Conservation (phyloP, 2,113 vertebrate species). For the Deroptyus accipitrinus region DNA sequence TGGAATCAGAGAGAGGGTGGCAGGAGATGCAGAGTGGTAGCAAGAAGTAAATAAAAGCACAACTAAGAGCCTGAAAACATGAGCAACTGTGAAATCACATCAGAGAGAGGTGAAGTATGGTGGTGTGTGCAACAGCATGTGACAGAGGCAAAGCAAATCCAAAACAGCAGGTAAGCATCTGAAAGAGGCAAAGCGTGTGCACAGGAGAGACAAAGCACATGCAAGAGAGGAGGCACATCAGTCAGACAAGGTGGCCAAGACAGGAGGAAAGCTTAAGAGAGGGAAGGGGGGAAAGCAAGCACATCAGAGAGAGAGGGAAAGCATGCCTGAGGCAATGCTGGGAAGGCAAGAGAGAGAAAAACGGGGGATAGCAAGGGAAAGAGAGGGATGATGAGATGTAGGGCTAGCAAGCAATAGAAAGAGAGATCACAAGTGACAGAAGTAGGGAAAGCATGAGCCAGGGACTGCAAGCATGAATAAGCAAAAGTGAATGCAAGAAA, state of each 20-base stretch:
- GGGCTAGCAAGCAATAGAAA: not conserved
- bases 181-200: not conserved
- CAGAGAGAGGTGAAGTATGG: not conserved
- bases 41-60: not conserved
- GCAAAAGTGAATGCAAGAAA: not conserved
- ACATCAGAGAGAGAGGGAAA: not conserved
- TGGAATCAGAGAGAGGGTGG: not conserved
- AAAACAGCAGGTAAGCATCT: not conserved
- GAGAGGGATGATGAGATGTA: not conserved
- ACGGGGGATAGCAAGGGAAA: not conserved
- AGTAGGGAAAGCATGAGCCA: not conserved
- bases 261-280: not conserved
- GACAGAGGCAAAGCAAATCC: not conserved
- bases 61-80: not conserved
- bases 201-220: not conserved
- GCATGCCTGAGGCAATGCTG: not conserved
- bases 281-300: not conserved
- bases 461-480: not conserved
- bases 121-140: not conserved
- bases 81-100: not conserved
- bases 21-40: not conserved
- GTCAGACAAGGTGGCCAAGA: not conserved
- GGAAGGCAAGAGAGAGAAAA: not conserved
- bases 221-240: not conserved
- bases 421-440: not conserved